phyloP scores from a whole-genome alignment of 2,797 vertebrate genomes.

The Micropoecilia bifurca region DNA sequence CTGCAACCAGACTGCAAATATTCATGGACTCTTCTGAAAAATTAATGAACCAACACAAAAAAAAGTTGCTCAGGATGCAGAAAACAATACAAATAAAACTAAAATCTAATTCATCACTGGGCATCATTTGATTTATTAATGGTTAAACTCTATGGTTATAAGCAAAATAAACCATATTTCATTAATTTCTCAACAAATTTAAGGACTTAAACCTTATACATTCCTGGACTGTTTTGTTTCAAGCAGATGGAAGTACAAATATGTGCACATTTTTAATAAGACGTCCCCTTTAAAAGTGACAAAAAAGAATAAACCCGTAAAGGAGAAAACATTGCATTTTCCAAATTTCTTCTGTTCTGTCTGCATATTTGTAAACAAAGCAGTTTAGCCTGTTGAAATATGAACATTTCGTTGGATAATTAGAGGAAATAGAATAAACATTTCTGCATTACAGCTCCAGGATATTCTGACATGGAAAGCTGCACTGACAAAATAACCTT shows the following conservation, averaged over 20 bases:
- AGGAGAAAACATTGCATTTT: neutral
- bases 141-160: neutral
- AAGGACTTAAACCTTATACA: neutral
- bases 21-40: slow-evolving; percentile 25
- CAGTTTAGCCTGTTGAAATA: slow-evolving; percentile 33
- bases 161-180: neutral
- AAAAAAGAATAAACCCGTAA: neutral
- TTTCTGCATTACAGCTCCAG: slow-evolving; percentile 50
- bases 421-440: slow-evolving; percentile 65
- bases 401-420: slow-evolving; percentile 58
- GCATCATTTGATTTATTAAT: slow-evolving; percentile 2
- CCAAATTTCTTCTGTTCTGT: slow-evolving; percentile 5
- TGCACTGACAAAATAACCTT: slow-evolving; percentile 59
- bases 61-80: neutral
- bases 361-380: slow-evolving; percentile 34
- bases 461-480: slow-evolving; percentile 59
- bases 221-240: too few relatives aligned
- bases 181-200: neutral
- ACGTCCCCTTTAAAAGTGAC: neutral
- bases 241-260: too few relatives aligned
- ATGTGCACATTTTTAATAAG: neutral
- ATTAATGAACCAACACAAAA: slow-evolving; percentile 2
- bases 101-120: slow-evolving; percentile 13
- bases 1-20: slow-evolving; percentile 5
- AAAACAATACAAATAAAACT: slow-evolving; percentile 8